Base-by-base conservation (phyloP, 2,888 invertebrate genomes). In the Blera fallax region DNA sequence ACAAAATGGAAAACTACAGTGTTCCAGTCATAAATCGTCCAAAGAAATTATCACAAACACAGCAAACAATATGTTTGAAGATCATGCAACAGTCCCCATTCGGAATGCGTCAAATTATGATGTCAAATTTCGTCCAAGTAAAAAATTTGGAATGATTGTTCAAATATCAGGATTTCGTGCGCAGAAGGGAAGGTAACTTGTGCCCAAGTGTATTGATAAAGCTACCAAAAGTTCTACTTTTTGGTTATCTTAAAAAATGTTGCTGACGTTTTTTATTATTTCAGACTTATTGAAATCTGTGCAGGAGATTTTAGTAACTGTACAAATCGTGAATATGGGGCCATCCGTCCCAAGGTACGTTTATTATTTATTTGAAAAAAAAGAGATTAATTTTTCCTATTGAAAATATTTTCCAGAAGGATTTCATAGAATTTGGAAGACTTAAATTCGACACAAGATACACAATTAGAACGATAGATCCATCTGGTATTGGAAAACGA, bases 221-320 rank as follows among this genome's bases (percentile, higher is more conserved):
- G 4, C 4, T 24, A 24, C 24, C 24, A 24, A 24, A 24, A 24
- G 24, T 4, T 24, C 24, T 3, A 24, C 4, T 24, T 24, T 24
- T 24, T 24, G 4, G 4, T 24, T 24, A 24, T 24, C 24, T 4
- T 24, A 24, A 24, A 2, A 24, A 24, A 3, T n/a, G n/a, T n/a
- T n/a, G n/a, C n/a, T n/a, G n/a, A n/a, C n/a, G n/a, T 29, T 18
- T 6, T 14, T 7, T 21, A 1, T 50, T 1, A 7, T 50, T 37
- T n/a, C 78, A 92, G 92, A 87, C 89, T 92, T 87, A 90, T 91
- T 74, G 92, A 91, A 89, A 89, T 92, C 58, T 92, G 92, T 88
- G 90, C 90, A 52, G 90, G 90, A 87, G 90, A 90, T 88, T 89
- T 89, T 18, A 40, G 14, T 14, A 91, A 91, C 65, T 92, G 92